Evolutionary conservation across 2,113 vertebrate species (phyloP), one percentile per base, ranked within the genome.

Genomic region (Thalassoma bifasciatum): DNA sequence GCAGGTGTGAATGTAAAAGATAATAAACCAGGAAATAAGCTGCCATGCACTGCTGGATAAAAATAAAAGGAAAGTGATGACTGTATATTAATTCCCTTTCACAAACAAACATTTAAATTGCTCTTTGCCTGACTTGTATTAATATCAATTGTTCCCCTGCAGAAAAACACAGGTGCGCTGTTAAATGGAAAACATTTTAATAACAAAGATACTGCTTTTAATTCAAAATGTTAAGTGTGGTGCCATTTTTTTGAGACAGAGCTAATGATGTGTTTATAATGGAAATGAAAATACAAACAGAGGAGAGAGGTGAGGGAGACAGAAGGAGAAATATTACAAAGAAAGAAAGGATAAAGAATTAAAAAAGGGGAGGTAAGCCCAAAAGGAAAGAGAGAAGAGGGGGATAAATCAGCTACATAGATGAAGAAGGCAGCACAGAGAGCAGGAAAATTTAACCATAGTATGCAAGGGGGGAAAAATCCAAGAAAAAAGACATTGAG

Each of bases 181-280:
- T 23, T 2, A 4, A 84, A 80, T 36, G 49, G 42, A 50, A 46
- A 36, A 24, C 56, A 51, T 82, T 79, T 75, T 74, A 81, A 82
- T 77, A 65, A 77, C 46, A 59, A 58, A 59, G 54, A 66, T 68
- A 54, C 75, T 79, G 24, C 63, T 61, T 79, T 79, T 80, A 79
- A 86, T 81, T 81, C 23, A 56, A 56, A 77, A 73, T 61, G 56
- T 78, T 75, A 83, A 66, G 50, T 54, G 44, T 46, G 44, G 44
- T 46, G 44, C 14, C 7, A 0, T 44, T 46, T 19, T 46, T 83
- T 72, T 80, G 56, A 50, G 60, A 37, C 62, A 4, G 59, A 58
- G 50, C 64, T 86, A 84, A 84, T 80, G 75, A 77, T 46, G 53
- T 68, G 74, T 59, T 49, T 47, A 58, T 73, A 60, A 69, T 70